These are phyloP conservation scores for Trinectes maculatus DNA, from an alignment of 2,113 vertebrate species.

Conservation along the genomic window DNA sequence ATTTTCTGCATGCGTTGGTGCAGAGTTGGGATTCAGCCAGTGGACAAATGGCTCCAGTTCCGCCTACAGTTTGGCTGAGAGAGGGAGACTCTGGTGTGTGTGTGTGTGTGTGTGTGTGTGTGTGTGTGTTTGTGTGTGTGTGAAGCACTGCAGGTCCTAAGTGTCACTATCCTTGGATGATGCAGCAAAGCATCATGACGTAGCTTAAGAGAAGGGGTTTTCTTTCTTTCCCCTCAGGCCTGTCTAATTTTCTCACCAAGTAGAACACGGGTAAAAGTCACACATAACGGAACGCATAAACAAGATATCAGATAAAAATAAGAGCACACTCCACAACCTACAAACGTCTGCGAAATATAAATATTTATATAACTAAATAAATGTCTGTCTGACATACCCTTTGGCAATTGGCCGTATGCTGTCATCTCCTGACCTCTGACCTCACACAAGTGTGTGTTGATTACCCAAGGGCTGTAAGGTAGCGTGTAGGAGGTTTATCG, in stretches of 20 bases:
- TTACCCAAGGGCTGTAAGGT: constrained; percentile 43
- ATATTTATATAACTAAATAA: constrained; percentile 27
- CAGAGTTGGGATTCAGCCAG: constrained; percentile 75
- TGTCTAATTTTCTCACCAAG: too few relatives aligned
- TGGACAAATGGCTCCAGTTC: constrained; percentile 73
- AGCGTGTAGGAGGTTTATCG: constrained; percentile 65
- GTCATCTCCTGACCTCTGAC: constrained; percentile 62
- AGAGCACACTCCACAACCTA: background rate
- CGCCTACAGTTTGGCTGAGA: constrained; percentile 65
- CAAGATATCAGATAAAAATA: constrained; percentile 2
- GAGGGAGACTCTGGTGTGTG: constrained; percentile 45
- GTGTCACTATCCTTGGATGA: constrained; percentile 42
- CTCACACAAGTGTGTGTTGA: constrained; percentile 30
- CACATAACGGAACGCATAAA: too few relatives aligned
- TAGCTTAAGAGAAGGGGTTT: constrained; percentile 9
- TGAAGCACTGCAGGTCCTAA: constrained; percentile 42
- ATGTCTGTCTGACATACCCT: constrained; percentile 15
- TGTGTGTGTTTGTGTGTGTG: constrained; percentile 17
- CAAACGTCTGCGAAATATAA: constrained; percentile 21
- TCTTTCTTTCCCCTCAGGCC: too few relatives aligned
- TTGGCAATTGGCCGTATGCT: constrained; percentile 19
- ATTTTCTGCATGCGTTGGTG: constrained; percentile 77
- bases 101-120: constrained; percentile 26
- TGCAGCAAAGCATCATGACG: constrained; percentile 11
- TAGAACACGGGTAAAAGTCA: too few relatives aligned